These are phyloP conservation scores for Spermophilus dauricus DNA, from an alignment of 2,113 vertebrate genomes.

Conservation along the genomic window DNA sequence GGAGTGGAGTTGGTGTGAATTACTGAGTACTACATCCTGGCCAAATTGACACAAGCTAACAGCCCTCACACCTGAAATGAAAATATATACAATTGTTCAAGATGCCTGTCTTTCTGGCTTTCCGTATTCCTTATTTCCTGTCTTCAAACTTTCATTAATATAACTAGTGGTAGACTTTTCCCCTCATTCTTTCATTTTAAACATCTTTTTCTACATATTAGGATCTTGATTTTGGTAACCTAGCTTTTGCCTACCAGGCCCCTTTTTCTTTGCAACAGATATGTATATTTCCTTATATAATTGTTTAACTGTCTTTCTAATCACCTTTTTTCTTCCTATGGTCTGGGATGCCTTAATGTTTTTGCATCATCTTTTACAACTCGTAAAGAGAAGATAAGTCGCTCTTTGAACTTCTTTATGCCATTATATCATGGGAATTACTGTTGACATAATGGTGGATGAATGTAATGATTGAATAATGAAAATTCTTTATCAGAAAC, in stretches of 20 bases:
- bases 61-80: too few species aligned
- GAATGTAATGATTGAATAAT: background rate
- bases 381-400: background rate
- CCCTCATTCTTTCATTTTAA: background rate
- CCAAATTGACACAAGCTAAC: background rate
- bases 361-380: background rate
- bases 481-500: constrained; percentile 6
- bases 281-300: background rate
- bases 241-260: background rate
- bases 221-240: background rate
- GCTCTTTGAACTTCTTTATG: background rate
- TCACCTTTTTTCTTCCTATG: background rate
- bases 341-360: background rate
- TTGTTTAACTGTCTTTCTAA: background rate
- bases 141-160: background rate
- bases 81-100: rapidly evolving
- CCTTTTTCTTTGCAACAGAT: background rate
- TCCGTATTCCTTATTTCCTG: rapidly evolving
- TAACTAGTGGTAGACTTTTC: background rate
- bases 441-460: background rate
- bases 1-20: background rate
- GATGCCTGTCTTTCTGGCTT: background rate
- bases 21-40: background rate
- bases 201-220: background rate
- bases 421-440: background rate